Percentiles rank a stretch among this genome's conserved stretches.
These are phyloP conservation scores for Dufourea novaeangliae DNA, from an alignment of 1,140 invertebrate species.

Conservation along the genomic window DNA sequence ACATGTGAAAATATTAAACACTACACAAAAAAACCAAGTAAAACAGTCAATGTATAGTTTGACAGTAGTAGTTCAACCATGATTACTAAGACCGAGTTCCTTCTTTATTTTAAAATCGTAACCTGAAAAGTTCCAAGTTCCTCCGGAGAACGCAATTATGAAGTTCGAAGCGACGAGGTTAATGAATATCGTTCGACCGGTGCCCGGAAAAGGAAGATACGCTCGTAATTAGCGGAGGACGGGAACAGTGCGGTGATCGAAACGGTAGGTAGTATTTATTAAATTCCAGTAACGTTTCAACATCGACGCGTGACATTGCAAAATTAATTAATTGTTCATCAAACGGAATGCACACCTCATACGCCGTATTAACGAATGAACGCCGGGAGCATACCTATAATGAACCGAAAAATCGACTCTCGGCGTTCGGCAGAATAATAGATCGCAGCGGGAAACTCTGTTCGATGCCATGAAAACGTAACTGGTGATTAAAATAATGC, in stretches of 20 bases:
- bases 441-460: not conserved
- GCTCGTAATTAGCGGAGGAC: constrained; percentile 12
- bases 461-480: not conserved
- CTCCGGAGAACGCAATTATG: constrained; percentile 10
- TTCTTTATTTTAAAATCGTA: too few species aligned
- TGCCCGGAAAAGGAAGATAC: not conserved
- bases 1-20: too few species aligned
- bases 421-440: not conserved
- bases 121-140: too few species aligned
- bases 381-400: not conserved
- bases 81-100: too few species aligned
- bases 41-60: too few species aligned
- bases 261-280: constrained; percentile 30
- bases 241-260: not conserved
- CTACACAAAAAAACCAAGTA: too few species aligned
- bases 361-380: constrained; percentile 2
- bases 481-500: too few species aligned
- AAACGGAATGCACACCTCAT: not conserved
- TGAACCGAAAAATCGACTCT: constrained; percentile 9
- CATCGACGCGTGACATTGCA: constrained; percentile 7
- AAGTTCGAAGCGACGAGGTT: not conserved
- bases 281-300: constrained; percentile 26
- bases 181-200: not conserved
- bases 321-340: constrained; percentile 44
- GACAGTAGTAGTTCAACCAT: too few species aligned